Evolutionary conservation across 2,113 vertebrate genomes (phyloP), one percentile per base, ranked within the genome.

Genomic region (Sapajus apella): DNA sequence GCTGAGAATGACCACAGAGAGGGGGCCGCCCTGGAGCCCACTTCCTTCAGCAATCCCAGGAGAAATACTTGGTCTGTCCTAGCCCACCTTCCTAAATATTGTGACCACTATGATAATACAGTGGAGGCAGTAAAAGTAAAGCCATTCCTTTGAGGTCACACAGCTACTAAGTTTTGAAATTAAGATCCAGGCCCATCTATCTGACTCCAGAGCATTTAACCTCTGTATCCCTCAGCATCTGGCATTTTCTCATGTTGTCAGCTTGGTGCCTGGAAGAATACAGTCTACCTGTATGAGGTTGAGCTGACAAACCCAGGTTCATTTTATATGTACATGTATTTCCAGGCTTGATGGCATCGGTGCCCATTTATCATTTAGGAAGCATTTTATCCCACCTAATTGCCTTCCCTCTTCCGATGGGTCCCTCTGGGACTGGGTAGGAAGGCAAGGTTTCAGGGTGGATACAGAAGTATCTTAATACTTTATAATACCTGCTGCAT

Each of bases 41-140:
- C 2, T 14, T 87, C 68, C 66, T 56, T 45, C 32, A 16, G 0
- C 4, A 35, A 11, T 77, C 30, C 79, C 6, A 23, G 91, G 43
- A 73, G 0, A 17, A 17, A 21, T 10, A 6, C 21, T 82, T 77
- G 2, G 5, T 6, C 84, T 66, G 13, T 18, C 35, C 35, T 11
- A 55, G 7, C 37, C n/a, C 40, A 76, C 18, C 23, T 80, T 55
- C 64, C 77, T 72, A 35, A 47, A 72, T 64, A 47, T 2, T 0
- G 52, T 72, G 43, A 12, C 45, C 40, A 43, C 21, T 56, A 23
- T 37, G 58, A 37, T 43, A 40, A 11, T 6, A 37, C 8, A 47
- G 14, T 1, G 27, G 52, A 96, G n/a, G 17, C 95, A 86, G 68
- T 43, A 21, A 87, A 87, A 96, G n/a, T 50, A 50, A 92, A 82